These are phyloP conservation scores for Spea multiplicata DNA, from an alignment of 2,113 vertebrate species.

Conservation along the genomic window DNA sequence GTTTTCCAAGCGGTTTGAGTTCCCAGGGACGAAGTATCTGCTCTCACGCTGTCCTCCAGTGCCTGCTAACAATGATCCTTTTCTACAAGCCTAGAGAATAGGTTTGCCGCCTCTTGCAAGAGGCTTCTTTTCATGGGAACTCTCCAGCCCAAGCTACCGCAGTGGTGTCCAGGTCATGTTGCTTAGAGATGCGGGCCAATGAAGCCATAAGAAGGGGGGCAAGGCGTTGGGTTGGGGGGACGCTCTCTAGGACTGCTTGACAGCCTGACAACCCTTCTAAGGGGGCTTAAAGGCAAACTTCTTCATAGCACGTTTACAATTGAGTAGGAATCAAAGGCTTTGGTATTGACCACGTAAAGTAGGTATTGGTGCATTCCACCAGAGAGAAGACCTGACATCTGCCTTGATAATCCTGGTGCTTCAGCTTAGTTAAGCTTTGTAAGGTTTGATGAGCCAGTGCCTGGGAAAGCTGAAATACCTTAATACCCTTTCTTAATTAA, in stretches of 20 bases:
- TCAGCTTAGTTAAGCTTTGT: constrained; percentile 9
- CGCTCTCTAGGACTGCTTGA: constrained; percentile 43
- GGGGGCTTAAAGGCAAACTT: constrained; percentile 51
- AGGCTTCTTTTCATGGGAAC: constrained; percentile 87
- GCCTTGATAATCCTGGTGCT: neutral
- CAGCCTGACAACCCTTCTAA: constrained; percentile 59
- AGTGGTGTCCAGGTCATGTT: constrained; percentile 78
- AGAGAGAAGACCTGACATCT: constrained; percentile 1
- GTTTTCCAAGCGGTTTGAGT: constrained; percentile 73
- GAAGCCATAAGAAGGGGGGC: constrained; percentile 54
- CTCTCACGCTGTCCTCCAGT: constrained; percentile 87
- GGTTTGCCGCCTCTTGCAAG: constrained; percentile 77
- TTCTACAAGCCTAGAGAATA: constrained; percentile 83
- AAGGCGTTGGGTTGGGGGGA: constrained; percentile 53
- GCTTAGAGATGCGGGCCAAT: constrained; percentile 72
- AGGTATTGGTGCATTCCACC: neutral
- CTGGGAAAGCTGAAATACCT: no score
- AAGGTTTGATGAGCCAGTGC: neutral
- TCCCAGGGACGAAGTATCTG: constrained; percentile 73
- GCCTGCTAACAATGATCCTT: constrained; percentile 94
- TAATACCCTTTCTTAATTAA: no score
- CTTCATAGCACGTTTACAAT: neutral
- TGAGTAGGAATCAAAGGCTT: fast-evolving
- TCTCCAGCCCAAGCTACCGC: constrained; percentile 56
- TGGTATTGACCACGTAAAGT: fast-evolving